Evolutionary conservation across 2,888 invertebrate species (phyloP), one percentile per base, ranked within the genome.

Genomic region (Pyrgus malvae): DNA sequence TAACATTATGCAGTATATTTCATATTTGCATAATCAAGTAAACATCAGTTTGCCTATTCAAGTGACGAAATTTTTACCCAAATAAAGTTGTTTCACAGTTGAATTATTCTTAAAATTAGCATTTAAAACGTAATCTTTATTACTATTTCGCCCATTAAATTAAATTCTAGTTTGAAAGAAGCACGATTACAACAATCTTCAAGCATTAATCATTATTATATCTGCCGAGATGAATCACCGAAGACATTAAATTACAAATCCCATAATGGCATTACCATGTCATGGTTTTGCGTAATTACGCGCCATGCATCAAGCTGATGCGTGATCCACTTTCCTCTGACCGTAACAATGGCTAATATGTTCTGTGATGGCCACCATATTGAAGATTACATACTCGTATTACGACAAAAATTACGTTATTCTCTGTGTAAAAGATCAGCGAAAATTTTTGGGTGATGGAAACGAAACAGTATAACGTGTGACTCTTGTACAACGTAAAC

Each of bases 331-430:
- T 53, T 53, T 53, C 53, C 45, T 45, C 48, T 46, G 54, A 42
- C 51, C 57, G 45, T 62, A 59, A 57, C 54, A 56, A 53, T 53
- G 57, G 58, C 44, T 57, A 57, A 57, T n/a, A n/a, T n/a, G n/a
- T 55, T 50, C 55, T 51, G 55, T 53, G 53, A 44, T 49, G 33
- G 54, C 60, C 55, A 55, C 58, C 38, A n/a, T 56, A 49, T 51
- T 60, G 46, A 56, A 53, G 56, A 58, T 60, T 55, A 60, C 49
- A 19, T 25, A n/a, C 49, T 57, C 41, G 51, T 23, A 53, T 56
- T 44, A 54, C 37, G 19, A 31, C 57, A 42, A 14, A 38, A 12
- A 53, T 48, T 40, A 31, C 49, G 45, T 48, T 44, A 53, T 53
- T 21, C 19, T 37, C 46, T 48, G 56, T 55, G 55, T 53, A 53